These are phyloP conservation scores for Scomberomorus guttatus DNA, from an alignment of 2,797 vertebrate genomes.

Conservation along the genomic window DNA sequence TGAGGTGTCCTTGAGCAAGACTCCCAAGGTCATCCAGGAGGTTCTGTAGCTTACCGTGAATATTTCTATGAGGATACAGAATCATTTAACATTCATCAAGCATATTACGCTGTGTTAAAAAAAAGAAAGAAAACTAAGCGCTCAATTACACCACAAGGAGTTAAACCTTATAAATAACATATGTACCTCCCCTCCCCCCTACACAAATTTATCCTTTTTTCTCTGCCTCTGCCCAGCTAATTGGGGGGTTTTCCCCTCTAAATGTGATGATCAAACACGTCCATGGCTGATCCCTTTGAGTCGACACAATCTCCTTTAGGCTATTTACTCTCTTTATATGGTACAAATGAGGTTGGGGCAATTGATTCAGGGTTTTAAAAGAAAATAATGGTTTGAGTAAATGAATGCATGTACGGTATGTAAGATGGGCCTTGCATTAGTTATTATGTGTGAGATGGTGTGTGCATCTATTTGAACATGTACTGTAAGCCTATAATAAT, in stretches of 20 bases:
- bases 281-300: conserved; percentile 52
- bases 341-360: conserved; percentile 53
- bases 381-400: conserved; percentile 46
- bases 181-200: not conserved
- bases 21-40: not conserved
- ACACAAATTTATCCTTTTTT: conserved; percentile 14
- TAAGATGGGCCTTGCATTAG: not conserved
- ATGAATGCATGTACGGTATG: conserved; percentile 16
- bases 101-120: not conserved
- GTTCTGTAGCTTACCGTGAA: too few species aligned
- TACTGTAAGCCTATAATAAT: not conserved
- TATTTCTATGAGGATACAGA: not conserved
- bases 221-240: conserved; percentile 37
- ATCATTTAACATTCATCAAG: not conserved
- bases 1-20: not conserved
- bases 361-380: conserved; percentile 52
- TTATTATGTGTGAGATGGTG: conserved; percentile 11
- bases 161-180: conserved; percentile 2
- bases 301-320: conserved; percentile 41
- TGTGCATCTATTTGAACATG: conserved; percentile 8
- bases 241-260: conserved; percentile 43
- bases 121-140: conserved; percentile 5
- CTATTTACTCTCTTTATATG: conserved; percentile 60
- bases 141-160: conserved; percentile 12
- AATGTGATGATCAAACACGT: conserved; percentile 68